phyloP scores from a whole-genome alignment of 2,113 vertebrate species.

The Lates calcarifer region DNA sequence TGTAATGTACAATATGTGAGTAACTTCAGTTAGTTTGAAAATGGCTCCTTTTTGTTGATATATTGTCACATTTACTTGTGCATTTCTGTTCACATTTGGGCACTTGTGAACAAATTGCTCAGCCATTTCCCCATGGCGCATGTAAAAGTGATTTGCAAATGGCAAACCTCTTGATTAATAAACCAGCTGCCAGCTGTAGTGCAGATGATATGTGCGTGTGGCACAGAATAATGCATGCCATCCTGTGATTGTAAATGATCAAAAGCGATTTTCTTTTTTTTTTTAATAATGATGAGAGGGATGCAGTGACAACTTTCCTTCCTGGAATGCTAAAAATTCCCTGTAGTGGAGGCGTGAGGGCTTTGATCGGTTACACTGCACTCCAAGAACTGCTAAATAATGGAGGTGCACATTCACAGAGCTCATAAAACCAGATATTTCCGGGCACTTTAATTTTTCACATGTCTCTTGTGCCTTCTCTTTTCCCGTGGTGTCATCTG shows the following conservation, averaged over 20 bases:
- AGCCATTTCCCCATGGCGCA: not conserved
- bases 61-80: not conserved
- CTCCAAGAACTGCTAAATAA: constrained; percentile 67
- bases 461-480: not conserved
- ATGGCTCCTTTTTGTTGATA: not conserved
- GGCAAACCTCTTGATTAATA: constrained; percentile 65
- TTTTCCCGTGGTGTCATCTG: not conserved
- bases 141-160: constrained; percentile 48
- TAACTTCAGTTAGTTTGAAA: not conserved
- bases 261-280: constrained; percentile 48
- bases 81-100: not conserved
- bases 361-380: constrained; percentile 60
- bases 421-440: constrained; percentile 22
- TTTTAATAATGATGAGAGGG: constrained; percentile 27
- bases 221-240: constrained; percentile 62
- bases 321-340: constrained; percentile 52
- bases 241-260: constrained; percentile 67
- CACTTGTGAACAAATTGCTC: constrained; percentile 1
- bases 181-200: constrained; percentile 40
- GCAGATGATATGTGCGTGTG: constrained; percentile 14
- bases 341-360: constrained; percentile 18
- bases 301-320: constrained; percentile 57
- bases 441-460: constrained; percentile 16
- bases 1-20: not conserved
- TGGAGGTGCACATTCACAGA: constrained; percentile 38